These are phyloP conservation scores for Anguilla obscura DNA, from an alignment of 2,797 vertebrate species.

Conservation along the genomic window DNA sequence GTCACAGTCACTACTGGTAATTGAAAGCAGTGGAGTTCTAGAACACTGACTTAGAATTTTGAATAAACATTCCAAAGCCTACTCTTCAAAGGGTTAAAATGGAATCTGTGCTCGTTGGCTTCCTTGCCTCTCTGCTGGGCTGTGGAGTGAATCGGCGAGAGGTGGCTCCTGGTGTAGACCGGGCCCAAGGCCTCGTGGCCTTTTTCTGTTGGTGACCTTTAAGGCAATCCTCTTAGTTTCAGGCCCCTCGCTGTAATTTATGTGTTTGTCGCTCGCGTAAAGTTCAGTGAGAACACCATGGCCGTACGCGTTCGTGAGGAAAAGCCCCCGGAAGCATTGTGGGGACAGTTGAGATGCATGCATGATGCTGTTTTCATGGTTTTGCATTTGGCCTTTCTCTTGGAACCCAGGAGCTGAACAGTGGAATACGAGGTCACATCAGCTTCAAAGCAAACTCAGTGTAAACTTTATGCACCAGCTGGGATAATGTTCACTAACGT, in stretches of 20 bases:
- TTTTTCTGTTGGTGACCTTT: not conserved
- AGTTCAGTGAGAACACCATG: not conserved
- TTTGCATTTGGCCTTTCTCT: constrained; percentile 6
- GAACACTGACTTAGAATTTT: no score
- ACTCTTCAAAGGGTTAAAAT: not conserved
- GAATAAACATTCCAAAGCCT: no score
- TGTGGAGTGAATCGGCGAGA: not conserved
- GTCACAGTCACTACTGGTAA: no score
- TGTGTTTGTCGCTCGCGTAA: not conserved
- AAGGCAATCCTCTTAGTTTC: constrained; percentile 14
- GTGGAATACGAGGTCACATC: not conserved
- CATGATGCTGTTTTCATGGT: not conserved
- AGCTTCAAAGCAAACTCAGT: not conserved
- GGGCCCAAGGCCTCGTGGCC: not conserved
- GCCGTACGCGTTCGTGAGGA: not conserved
- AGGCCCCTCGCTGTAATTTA: not conserved
- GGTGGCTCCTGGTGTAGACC: not conserved
- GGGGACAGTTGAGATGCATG: not conserved
- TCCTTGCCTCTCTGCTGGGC: not conserved
- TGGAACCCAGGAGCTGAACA: not conserved
- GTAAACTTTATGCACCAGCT: not conserved
- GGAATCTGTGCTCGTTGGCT: not conserved
- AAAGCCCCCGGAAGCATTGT: not conserved
- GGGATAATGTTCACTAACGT: not conserved
- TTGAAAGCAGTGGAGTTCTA: no score